Percentiles rank a stretch among this genome's conserved stretches.
phyloP scores from a whole-genome alignment of 2,888 invertebrate genomes.

The Drosophila basisetae region DNA sequence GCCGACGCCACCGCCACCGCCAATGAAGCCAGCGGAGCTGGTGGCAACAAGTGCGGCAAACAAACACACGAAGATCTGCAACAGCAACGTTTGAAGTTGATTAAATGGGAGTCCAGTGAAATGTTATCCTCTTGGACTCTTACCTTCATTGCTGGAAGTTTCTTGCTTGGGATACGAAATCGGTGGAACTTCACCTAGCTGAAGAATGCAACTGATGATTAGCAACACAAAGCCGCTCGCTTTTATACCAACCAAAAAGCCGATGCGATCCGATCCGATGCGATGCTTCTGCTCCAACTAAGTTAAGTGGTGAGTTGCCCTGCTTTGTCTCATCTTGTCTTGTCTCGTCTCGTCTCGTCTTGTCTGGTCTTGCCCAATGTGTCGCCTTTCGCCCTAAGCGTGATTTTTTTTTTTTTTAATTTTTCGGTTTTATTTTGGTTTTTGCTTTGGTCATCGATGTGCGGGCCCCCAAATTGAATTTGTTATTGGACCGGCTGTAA shows the following conservation, averaged over 20 bases:
- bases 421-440: background rate
- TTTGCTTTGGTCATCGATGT: slow-evolving; percentile 70
- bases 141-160: slow-evolving; percentile 79
- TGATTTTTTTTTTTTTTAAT: background rate
- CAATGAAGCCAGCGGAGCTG: slow-evolving; percentile 67
- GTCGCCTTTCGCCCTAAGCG: slow-evolving; percentile 57
- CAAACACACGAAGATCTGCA: slow-evolving; percentile 71
- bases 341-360: background rate
- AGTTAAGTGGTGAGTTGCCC: background rate
- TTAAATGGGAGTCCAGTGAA: background rate
- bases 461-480: slow-evolving; percentile 24
- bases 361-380: slow-evolving; percentile 49
- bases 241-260: slow-evolving; percentile 62
- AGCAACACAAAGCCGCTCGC: slow-evolving; percentile 18
- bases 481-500: slow-evolving; percentile 14
- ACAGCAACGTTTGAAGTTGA: background rate
- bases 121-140: background rate
- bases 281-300: slow-evolving; percentile 27
- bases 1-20: slow-evolving; percentile 51
- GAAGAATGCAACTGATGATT: slow-evolving; percentile 74
- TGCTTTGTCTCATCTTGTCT: background rate
- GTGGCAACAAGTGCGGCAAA: slow-evolving; percentile 69
- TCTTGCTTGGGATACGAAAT: slow-evolving; percentile 71
- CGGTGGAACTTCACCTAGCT: slow-evolving; percentile 70
- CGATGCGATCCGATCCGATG: slow-evolving; percentile 14